Evolutionary conservation across 2,113 vertebrate genomes (phyloP).

Genomic region (Platichthys stellatus): DNA sequence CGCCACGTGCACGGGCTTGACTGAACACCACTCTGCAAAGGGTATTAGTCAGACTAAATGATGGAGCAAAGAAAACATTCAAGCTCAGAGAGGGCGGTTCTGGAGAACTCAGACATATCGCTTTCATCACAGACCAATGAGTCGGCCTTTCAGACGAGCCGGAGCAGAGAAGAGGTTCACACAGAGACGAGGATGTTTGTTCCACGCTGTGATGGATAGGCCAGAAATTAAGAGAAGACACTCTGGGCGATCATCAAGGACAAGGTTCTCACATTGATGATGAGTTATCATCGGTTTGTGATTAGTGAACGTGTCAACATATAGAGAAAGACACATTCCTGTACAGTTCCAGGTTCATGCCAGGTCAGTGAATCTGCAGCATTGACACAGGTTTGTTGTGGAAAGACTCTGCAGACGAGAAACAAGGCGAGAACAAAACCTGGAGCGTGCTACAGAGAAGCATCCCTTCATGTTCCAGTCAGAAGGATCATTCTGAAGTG

Average conservation of each 20-base stretch:
- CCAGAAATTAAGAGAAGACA: constrained; percentile 35
- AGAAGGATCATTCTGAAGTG: constrained; percentile 45
- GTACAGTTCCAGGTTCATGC: constrained; percentile 2
- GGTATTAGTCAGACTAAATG: constrained; percentile 41
- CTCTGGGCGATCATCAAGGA: constrained; percentile 30
- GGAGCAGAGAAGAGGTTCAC: constrained; percentile 20
- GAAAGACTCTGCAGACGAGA: constrained; percentile 10
- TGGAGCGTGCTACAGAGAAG: constrained; percentile 30
- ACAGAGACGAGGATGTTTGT: constrained; percentile 8
- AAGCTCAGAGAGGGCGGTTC: background rate
- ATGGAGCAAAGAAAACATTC: constrained; percentile 29
- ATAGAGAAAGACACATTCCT: constrained; percentile 11
- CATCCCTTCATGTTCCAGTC: constrained; percentile 44
- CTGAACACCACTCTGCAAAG: constrained; percentile 34
- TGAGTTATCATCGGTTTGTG: constrained; percentile 33
- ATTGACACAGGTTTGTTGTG: background rate
- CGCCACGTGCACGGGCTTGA: constrained; percentile 12
- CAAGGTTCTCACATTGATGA: constrained; percentile 6
- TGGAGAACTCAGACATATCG: constrained; percentile 8
- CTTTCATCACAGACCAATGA: constrained; percentile 34
- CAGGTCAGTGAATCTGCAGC: background rate
- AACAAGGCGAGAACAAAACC: constrained; percentile 12
- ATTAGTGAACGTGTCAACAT: constrained; percentile 46
- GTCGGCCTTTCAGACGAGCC: constrained; percentile 29
- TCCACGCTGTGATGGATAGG: constrained; percentile 29